Conservation (phyloP, 2,888 invertebrate species). For the Volucella zonaria region DNA sequence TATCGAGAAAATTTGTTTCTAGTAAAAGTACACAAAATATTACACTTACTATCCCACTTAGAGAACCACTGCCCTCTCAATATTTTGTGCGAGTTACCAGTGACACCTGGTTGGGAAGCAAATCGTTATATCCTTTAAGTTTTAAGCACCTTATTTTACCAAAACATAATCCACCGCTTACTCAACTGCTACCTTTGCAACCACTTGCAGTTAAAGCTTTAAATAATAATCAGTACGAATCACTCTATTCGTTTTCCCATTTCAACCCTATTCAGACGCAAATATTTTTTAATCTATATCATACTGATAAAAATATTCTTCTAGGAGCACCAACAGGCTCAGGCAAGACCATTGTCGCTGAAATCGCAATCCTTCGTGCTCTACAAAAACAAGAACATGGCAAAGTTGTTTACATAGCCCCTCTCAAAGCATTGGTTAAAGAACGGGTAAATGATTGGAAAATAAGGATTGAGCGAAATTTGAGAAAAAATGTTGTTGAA, state of each 20-base stretch:
- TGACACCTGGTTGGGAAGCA: conserved; percentile 88
- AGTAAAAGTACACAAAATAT: conserved; percentile 91
- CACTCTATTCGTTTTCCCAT: conserved; percentile 94
- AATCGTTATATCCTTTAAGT: conserved; percentile 85
- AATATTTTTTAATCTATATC: conserved; percentile 97
- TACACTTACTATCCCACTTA: conserved; percentile 96
- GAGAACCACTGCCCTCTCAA: conserved; percentile 94
- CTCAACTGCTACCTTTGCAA: conserved; percentile 94
- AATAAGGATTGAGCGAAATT: conserved; percentile 87
- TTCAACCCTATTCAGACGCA: conserved; percentile 99
- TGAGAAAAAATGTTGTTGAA: conserved; percentile 95
- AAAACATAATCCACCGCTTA: conserved; percentile 95
- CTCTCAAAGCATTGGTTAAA: conserved; percentile 97
- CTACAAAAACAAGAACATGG: conserved; percentile 91
- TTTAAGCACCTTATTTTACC: conserved; percentile 96
- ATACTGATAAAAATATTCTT: conserved; percentile 96
- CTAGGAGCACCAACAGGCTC: conserved; percentile 94
- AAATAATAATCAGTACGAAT: conserved; percentile 89
- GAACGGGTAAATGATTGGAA: conserved; percentile 99
- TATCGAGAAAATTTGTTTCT: conserved; percentile 85
- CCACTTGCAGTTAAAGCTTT: conserved; percentile 94
- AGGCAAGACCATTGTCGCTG: conserved; percentile 99
- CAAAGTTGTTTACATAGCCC: conserved; percentile 98
- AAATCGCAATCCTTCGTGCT: conserved; percentile 97
- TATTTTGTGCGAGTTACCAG: conserved; percentile 94